Evolutionary conservation across 53 echinoderm and acorn worm species (phyloP), one percentile per base, ranked within the genome.

Genomic region (Holothuria scabra): DNA sequence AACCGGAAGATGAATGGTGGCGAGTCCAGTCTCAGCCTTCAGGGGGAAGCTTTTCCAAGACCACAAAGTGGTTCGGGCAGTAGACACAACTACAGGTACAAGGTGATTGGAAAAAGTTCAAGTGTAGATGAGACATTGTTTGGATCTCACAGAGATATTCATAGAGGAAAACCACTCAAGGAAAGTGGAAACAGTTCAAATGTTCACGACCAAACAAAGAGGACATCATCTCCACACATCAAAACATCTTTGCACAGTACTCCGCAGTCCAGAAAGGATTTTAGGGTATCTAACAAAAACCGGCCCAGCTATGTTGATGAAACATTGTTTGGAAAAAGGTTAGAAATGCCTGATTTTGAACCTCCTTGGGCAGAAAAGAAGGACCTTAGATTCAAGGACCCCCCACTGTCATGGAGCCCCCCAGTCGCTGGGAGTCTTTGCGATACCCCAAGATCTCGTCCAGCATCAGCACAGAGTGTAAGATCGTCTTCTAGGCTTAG

Each of bases 341-440:
- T 96, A 48, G 55, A 90, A 28, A 63, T 74, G 34, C 90, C 94
- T 6, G 70, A 59, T 28, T 96, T 96, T 90, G 87, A 88, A 19
- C 87, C 97, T 8, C 97, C 97, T 6, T 96, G 97, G 97, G 94
- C 87, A 37, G 90, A 93, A 56, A 88, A 94, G 70, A 88, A 93
- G 31, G 88, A 82, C 0, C 64, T 85, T 5, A 83, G 71, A 46
- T 88, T 88, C 31, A 60, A 88, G 48, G 89, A 83, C 19, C 86
- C 84, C 30, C 80, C 87, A 18, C 66, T 91, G 21, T 65, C 80
- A 60, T 96, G 97, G 97, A 90, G 92, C 61, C 92, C 97, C 8
- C 97, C 97, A 2, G 92, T 96, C 2, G 22, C 66, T 18, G 97
- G 97, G 19, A 96, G 94, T 71, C 66, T 92, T 28, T 86, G 83